Conservation (phyloP, 2,888 invertebrate species). For the Eilema griseolum region DNA sequence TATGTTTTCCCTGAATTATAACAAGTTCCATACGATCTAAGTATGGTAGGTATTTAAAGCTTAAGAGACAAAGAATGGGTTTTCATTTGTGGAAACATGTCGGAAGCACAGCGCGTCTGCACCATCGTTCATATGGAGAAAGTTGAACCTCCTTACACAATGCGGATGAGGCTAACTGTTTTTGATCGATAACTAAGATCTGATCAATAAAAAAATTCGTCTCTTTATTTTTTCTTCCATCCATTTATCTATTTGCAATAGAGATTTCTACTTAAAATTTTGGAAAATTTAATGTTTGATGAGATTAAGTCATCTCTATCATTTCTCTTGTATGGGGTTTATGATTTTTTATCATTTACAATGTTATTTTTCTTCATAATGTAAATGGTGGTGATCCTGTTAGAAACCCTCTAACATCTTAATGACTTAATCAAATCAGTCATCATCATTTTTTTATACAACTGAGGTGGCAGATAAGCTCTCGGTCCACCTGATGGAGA, state of each 20-base stretch:
- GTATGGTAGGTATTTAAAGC: not conserved
- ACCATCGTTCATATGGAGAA: not conserved
- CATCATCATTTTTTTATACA: not conserved
- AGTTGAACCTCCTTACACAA: not conserved
- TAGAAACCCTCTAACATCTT: not conserved
- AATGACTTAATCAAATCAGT: not conserved
- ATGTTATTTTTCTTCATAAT: no score
- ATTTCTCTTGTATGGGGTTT: not conserved
- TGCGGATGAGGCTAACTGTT: not conserved
- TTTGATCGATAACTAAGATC: not conserved
- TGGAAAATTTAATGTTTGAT: not conserved
- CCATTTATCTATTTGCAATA: no score
- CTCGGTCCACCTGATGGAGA: no score
- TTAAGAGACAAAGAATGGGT: not conserved
- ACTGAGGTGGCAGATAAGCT: no score
- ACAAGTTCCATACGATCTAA: not conserved
- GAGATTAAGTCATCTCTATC: not conserved
- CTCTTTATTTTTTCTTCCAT: not conserved
- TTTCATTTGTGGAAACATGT: not conserved
- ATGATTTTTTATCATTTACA: no score
- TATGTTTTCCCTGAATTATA: not conserved
- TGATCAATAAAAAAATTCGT: not conserved
- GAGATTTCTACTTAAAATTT: no score
- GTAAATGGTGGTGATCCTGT: not conserved
- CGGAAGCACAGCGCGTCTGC: no score